These are phyloP conservation scores for Spongilla lacustris DNA, from an alignment of 37 sponge, comb jelly and placozoan species.

Conservation along the genomic window DNA sequence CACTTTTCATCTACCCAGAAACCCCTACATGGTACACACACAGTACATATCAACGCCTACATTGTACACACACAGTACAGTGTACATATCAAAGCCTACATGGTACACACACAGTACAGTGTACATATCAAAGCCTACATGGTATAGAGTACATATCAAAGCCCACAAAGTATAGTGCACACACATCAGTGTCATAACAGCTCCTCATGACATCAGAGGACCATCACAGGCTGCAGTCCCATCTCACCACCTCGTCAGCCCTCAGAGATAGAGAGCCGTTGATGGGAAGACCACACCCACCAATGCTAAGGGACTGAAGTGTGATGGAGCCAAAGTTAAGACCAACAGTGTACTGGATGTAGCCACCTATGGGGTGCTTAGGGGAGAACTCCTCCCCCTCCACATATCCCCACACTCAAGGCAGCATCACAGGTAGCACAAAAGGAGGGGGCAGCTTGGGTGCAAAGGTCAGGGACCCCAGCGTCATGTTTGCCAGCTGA, in stretches of 20 bases:
- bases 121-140: too few species aligned
- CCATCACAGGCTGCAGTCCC: not conserved
- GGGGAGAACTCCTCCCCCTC: not conserved
- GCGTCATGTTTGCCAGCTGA: slow-evolving; percentile 5
- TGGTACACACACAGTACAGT: too few species aligned
- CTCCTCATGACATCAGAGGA: too few species aligned
- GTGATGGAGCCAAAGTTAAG: slow-evolving; percentile 13
- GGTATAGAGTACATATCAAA: too few species aligned
- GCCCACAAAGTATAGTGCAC: too few species aligned
- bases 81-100: too few species aligned
- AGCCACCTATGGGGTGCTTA: not conserved
- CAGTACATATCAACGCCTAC: too few species aligned
- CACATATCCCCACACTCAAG: slow-evolving; percentile 18
- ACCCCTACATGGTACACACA: too few species aligned
- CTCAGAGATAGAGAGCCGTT: not conserved
- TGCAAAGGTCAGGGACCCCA: not conserved
- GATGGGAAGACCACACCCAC: not conserved
- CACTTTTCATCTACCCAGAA: too few species aligned
- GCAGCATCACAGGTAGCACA: slow-evolving; percentile 12
- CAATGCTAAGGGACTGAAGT: not conserved
- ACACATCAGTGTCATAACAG: too few species aligned
- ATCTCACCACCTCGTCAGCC: not conserved
- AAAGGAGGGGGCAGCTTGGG: not conserved
- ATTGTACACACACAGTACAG: too few species aligned
- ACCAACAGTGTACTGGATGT: slow-evolving; percentile 6